Base-by-base conservation (phyloP, 2,797 vertebrate genomes). In the Sphenopsis melanotis region DNA sequence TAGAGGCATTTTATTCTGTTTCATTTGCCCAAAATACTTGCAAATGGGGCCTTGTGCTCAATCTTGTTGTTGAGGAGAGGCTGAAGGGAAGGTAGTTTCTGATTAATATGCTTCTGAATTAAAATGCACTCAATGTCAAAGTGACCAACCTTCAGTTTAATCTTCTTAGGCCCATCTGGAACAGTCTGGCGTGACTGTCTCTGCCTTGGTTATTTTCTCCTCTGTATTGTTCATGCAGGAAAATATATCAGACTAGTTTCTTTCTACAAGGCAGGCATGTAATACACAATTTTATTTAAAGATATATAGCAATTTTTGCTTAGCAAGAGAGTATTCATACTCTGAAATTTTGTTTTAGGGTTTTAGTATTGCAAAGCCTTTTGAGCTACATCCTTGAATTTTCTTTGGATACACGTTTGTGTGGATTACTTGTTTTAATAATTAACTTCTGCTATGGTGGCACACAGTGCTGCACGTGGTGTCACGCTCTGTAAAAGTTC, bases 11-110 rank as follows among this genome's bases (percentile, higher is more conserved):
- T 68, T 55, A 82, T 76, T 94, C 86, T 30, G 68, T 20, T 69
- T 94, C 59, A 72, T 83, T 91, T 96, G 76, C 81, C 87, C 57
- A 5, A 71, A 91, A 69, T 65, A 72, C 63, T 66, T 94, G 69
- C 78, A 94, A 85, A 57, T 59, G 9, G 13, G 63, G 86, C 47
- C 82, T 72, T 79, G 76, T 87, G 39, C 44, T 96, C 47, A 70
- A 3, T 87, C 44, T 85, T 83, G 34, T 20, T 63, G 52, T 53
- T 92, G 60, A 76, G 89, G 82, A 81, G 91, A 87, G 47, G 79
- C 59, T 89, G 80, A 94, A 90, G 90, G 53, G 77, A 97, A 90
- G 52, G 57, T 47, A 64, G 53, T 69, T 88, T 86, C 66, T 93
- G 71, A 91, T 74, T 76, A 88, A 87, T 34, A 44, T 3, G 18